Conservation (phyloP, 2,888 invertebrate species). For the Himalopsyche anomala region DNA sequence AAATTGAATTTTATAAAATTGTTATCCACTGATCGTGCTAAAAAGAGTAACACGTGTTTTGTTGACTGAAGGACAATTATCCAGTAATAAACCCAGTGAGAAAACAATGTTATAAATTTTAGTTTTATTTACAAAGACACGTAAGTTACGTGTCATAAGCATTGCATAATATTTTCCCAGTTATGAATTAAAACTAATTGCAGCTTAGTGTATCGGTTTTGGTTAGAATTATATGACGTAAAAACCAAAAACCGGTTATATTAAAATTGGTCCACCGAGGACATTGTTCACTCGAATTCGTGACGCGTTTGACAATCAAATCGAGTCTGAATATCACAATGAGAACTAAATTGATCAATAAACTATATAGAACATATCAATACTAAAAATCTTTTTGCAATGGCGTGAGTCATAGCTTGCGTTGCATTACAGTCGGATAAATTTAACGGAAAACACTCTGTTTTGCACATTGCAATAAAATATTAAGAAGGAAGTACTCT, state of each 20-base stretch:
- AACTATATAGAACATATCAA: not conserved
- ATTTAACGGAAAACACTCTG: not conserved
- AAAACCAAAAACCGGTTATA: not conserved
- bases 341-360: not conserved
- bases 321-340: not conserved
- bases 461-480: not conserved
- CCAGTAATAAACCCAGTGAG: not conserved
- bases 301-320: conserved; percentile 27
- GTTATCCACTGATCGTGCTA: too few species aligned
- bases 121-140: not conserved
- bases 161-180: not conserved
- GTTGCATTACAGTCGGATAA: not conserved
- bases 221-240: not conserved
- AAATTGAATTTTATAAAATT: too few species aligned
- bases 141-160: not conserved
- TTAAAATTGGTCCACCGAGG: conserved; percentile 8
- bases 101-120: not conserved
- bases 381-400: not conserved
- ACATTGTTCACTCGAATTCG: conserved; percentile 27
- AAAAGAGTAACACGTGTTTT: too few species aligned
- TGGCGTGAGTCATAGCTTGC: conserved; percentile 1
- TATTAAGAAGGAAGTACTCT: not conserved
- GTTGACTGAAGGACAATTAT: too few species aligned
- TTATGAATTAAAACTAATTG: not conserved
- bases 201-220: conserved; percentile 3